Evolutionary conservation across 2,113 vertebrate species (phyloP).

Genomic region (Periophthalmodon schlosseri): DNA sequence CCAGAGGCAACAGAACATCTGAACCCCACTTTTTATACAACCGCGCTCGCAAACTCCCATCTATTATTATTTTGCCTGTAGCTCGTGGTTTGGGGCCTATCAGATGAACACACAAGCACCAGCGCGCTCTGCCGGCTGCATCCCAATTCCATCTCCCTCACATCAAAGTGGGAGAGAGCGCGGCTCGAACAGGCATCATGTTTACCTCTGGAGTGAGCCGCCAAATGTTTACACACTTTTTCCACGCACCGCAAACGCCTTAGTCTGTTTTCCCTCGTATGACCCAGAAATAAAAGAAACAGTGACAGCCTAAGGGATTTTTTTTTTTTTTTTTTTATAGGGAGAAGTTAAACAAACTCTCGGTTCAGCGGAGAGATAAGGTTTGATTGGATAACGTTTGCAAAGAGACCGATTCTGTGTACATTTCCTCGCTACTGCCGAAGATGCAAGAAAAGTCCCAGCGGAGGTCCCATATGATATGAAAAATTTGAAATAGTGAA

Average conservation of each 20-base stretch:
- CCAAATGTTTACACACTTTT: conserved; percentile 60
- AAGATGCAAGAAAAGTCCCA: conserved; percentile 8
- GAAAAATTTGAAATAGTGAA: conserved; percentile 4
- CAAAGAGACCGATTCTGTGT: conserved; percentile 22
- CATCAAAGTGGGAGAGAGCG: conserved; percentile 64
- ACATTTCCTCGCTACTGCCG: not conserved
- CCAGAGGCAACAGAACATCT: conserved; percentile 1
- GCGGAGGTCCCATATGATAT: conserved; percentile 16
- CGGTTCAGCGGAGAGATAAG: conserved; percentile 49
- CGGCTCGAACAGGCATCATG: conserved; percentile 53
- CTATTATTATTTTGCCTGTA: conserved; percentile 13
- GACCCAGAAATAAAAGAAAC: conserved; percentile 65
- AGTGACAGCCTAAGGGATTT: conserved; percentile 43
- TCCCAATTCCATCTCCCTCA: conserved; percentile 48
- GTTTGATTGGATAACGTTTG: conserved; percentile 41
- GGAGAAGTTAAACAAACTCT: conserved; percentile 51
- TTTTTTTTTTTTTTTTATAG: conserved; percentile 31
- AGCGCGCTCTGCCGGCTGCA: conserved; percentile 29
- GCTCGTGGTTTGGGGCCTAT: conserved; percentile 34
- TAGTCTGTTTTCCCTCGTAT: conserved; percentile 55
- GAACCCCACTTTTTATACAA: not conserved
- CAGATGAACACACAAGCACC: conserved; percentile 28
- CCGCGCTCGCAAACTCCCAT: not conserved
- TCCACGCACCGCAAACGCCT: conserved; percentile 53
- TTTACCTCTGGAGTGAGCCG: conserved; percentile 54